Conservation (phyloP, 2,113 vertebrate genomes). For the Phaethornis superciliosus region DNA sequence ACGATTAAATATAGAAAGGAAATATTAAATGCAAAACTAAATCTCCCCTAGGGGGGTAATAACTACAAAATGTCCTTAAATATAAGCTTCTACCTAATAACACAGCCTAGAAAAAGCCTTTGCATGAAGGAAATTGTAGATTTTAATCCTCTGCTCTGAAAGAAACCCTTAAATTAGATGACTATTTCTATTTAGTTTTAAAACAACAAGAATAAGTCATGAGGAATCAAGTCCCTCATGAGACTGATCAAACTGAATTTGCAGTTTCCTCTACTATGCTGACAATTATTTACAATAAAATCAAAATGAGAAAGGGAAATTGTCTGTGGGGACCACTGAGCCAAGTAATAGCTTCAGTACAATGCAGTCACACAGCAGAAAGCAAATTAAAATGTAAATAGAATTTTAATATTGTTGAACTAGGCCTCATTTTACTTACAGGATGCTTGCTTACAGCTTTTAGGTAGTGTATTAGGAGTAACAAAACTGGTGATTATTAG, state of each 20-base stretch:
- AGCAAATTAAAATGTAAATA: conserved; percentile 73
- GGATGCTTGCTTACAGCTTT: not conserved
- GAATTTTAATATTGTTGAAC: conserved; percentile 70
- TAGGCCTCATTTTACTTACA: conserved; percentile 37
- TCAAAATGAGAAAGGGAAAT: conserved; percentile 67
- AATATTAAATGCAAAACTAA: conserved; percentile 36
- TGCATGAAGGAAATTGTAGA: not conserved
- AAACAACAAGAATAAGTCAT: conserved; percentile 20
- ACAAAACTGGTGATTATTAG: not conserved
- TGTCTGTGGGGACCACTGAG: conserved; percentile 70
- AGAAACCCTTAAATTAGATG: not conserved
- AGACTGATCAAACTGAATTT: conserved; percentile 65
- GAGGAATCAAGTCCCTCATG: conserved; percentile 13
- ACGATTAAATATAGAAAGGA: conserved; percentile 35
- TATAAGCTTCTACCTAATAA: conserved; percentile 20
- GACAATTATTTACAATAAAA: conserved; percentile 74
- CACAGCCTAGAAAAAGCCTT: not conserved
- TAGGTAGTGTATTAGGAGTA: not conserved
- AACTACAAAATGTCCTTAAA: not conserved
- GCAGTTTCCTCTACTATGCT: conserved; percentile 44
- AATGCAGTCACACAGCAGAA: conserved; percentile 66
- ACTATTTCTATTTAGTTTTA: conserved; percentile 32
- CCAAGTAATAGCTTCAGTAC: conserved; percentile 72
- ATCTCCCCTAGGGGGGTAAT: not conserved
- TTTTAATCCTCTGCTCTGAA: conserved; percentile 9